Evolutionary conservation across 2,888 invertebrate genomes (phyloP), one percentile per base, ranked within the genome.

Genomic region (Baronia brevicornis): DNA sequence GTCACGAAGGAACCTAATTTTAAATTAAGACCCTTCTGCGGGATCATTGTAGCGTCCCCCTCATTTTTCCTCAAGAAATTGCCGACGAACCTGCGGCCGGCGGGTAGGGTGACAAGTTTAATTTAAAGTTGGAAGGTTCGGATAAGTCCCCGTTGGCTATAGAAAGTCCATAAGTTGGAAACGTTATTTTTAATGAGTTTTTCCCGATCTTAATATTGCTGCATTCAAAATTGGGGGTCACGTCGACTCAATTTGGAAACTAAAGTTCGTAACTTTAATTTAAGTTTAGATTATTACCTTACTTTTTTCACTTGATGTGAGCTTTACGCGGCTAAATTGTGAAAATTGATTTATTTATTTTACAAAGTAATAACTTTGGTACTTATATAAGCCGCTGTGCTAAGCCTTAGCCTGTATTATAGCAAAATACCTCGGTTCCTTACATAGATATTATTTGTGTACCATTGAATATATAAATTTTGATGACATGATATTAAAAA

Each of bases 181-280:
- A 66, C 72, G 77, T 71, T 73, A 77, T 77, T 75, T 77, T 74
- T 73, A 77, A 77, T 72, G 75, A 75, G 66, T 72, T 78, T 69
- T 64, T 59, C 54, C 53, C 58, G 56, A 61, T 66, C 66, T 60
- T 36, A 65, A 70, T 71, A 68, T 68, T 66, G 67, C 70, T 61
- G 61, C 62, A 53, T 57, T 51, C 49, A 54, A 66, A 60, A 61
- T 49, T 43, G 30, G 27, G 13, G 24, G n/a, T n/a, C n/a, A n/a
- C n/a, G n/a, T n/a, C 32, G 41, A 8, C 28, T 5, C 4, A 23
- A 8, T 1, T 13, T 8, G 10, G 12, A 18, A 6, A 17, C 5
- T 18, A 9, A 2, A 3, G 7, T 6, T 3, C 4, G 5, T 7
- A 17, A 11, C 1, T 27, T 10, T 5, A 7, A 3, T n/a, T 4